Evolutionary conservation across 2,113 vertebrate species (phyloP), one percentile per base, ranked within the genome.

Genomic region (Ictalurus furcatus): DNA sequence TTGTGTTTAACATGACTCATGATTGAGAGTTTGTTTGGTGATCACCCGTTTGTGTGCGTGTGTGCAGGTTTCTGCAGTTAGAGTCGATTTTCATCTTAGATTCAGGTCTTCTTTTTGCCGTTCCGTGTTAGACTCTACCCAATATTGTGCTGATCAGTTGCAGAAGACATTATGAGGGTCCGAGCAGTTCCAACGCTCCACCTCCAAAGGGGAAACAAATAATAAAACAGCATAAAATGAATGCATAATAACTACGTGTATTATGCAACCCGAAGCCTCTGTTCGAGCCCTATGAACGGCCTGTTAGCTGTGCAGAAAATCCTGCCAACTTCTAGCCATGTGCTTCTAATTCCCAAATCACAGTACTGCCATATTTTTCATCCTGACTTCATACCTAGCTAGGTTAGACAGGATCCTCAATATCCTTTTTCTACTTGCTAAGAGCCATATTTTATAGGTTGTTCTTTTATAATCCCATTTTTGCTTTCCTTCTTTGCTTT

Each of bases 401-500:
- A 61, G 89, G 90, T 94, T 94, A 37, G 83, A 84, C 69, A 34
- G 87, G 90, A 91, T 91, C 91, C 92, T 92, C 91, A 82, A 90
- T 92, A 88, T 94, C 93, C 94, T 95, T 95, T 92, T 95, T 95
- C 95, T 95, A 94, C 94, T 94, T 95, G 94, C 92, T 94, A 95
- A 95, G 95, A 96, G 96, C 95, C 95, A 96, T 96, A 96, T 96
- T 95, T 95, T 95, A 90, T 95, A 95, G 93, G 93, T 95, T 94
- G 91, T 95, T 95, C 89, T 94, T 94, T 95, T 94, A 84, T 93
- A 84, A 94, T 92, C 90, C 91, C 94, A 94, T 95, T 91, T 90
- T 92, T 94, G 93, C 54, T 52, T 67, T 78, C 21, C 11, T 56
- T 28, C 19, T 69, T 69, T 91, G 90, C 63, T 82, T 92, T 92